Conservation (phyloP, 1,140 invertebrate genomes). For the Agrilus planipennis region DNA sequence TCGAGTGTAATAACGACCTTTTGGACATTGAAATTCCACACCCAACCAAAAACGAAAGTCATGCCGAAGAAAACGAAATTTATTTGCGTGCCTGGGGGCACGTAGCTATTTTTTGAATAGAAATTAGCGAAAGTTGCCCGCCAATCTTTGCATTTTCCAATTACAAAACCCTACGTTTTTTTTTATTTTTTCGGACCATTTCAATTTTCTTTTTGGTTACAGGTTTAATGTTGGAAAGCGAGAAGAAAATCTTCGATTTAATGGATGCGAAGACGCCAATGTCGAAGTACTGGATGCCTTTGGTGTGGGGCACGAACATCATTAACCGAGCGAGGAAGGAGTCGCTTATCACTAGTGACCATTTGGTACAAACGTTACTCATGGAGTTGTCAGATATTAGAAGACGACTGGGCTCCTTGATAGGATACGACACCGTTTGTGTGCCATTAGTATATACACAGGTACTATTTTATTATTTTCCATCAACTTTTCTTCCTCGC, state of each 20-base stretch:
- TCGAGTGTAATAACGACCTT: too few relatives aligned
- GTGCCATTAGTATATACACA: constrained; percentile 97
- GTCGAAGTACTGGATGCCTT: constrained; percentile 88
- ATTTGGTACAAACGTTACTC: constrained; percentile 75
- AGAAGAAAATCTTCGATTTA: constrained; percentile 78
- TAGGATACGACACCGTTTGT: constrained; percentile 92
- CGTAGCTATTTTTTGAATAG: too few relatives aligned
- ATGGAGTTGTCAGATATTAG: constrained; percentile 74
- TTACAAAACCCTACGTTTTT: too few relatives aligned
- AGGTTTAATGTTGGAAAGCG: constrained; percentile 84
- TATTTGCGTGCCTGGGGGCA: too few relatives aligned
- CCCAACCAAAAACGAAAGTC: too few relatives aligned
- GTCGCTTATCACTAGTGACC: constrained; percentile 67
- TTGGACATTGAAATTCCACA: too few relatives aligned
- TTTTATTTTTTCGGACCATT: too few relatives aligned
- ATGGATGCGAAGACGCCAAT: constrained; percentile 77
- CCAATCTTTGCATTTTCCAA: too few relatives aligned
- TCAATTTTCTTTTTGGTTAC: constrained; percentile 18
- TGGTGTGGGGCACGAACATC: constrained; percentile 84
- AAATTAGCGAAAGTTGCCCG: too few relatives aligned
- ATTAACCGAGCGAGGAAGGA: constrained; percentile 76
- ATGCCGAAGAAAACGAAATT: too few relatives aligned
- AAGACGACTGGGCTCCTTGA: constrained; percentile 62
- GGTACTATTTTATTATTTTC: constrained; percentile 53
- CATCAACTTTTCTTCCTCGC: background rate